Evolutionary conservation across 1,140 invertebrate species (phyloP), one percentile per base, ranked within the genome.

Genomic region (Neuroterus valhalla): DNA sequence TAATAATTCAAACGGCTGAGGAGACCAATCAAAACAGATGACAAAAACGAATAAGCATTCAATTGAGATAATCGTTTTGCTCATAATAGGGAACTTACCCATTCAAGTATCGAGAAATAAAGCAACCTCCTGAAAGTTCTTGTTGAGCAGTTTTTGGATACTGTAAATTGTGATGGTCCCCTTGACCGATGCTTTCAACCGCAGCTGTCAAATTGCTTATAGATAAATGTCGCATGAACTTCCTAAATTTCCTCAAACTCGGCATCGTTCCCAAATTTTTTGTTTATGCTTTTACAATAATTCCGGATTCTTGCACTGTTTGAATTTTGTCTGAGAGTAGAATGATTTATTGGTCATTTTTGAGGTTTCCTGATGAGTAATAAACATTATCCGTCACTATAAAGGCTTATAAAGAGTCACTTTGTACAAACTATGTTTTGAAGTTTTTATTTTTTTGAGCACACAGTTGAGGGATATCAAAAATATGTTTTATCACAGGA

Each of bases 141-240:
- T 84, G 84, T 23, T 85, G 86, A 68, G 82, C 69, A 66, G 84
- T 79, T 72, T 81, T 85, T 10, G 83, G 73, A 38, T 82, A 73
- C 70, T 86, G 77, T 21, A 81, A 69, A 74, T 82, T 55, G 83
- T 78, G 67, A 66, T 87, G 79, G 68, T 87, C 82, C 46, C 79
- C 85, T 43, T 89, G 88, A 38, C 87, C 87, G 82, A 92, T 84
- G 89, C 90, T 87, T 87, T 90, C 88, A 72, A 89, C 87, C 73
- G 90, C 88, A 42, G 86, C 89, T 15, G 93, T 91, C 75, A 93
- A 91, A 75, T 93, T 92, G 73, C 92, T 92, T 78, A 93, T 93
- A 72, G 94, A 94, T 72, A 95, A 86, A 87, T 95, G 94, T 67
- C 94, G 91, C 86, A 95, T 93, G 87, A 95, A 94, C 76, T 93